Evolutionary conservation across 2,113 vertebrate species (phyloP).

Genomic region (Antennarius striatus): DNA sequence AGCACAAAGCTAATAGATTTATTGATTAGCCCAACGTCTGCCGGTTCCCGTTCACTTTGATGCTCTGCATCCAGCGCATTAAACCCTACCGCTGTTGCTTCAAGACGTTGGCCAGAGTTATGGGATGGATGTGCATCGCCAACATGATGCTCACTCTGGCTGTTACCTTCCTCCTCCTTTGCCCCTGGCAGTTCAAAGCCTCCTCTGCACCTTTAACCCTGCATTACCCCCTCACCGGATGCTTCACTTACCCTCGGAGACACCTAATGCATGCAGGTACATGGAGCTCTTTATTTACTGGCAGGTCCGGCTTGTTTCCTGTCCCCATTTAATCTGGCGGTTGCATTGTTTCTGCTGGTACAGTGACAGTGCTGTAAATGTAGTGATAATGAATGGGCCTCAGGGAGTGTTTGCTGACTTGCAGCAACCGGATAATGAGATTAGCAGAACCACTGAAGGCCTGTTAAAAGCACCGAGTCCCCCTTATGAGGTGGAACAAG

Average conservation of each 20-base stretch:
- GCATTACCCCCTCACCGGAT: conserved; percentile 26
- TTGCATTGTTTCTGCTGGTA: conserved; percentile 38
- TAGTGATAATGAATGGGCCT: conserved; percentile 62
- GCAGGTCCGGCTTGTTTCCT: not conserved
- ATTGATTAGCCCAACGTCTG: conserved; percentile 62
- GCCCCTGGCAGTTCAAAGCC: conserved; percentile 49
- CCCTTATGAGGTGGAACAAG: conserved; percentile 32
- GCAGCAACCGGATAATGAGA: conserved; percentile 63
- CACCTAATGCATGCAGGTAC: not conserved
- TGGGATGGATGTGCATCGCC: conserved; percentile 58
- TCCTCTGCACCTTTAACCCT: conserved; percentile 46
- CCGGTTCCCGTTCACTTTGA: conserved; percentile 43
- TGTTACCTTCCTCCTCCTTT: conserved; percentile 16
- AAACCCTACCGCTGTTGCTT: conserved; percentile 28
- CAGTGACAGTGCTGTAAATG: conserved; percentile 53
- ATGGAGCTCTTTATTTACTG: conserved; percentile 3
- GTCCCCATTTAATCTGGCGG: conserved; percentile 29
- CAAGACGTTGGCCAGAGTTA: conserved; percentile 42
- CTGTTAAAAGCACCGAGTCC: conserved; percentile 35
- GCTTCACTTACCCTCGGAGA: conserved; percentile 12
- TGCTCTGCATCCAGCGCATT: conserved; percentile 46
- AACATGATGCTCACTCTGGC: conserved; percentile 26
- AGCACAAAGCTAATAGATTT: conserved; percentile 63
- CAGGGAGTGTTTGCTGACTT: conserved; percentile 61
- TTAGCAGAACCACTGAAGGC: conserved; percentile 49